Evolutionary conservation across 2,888 invertebrate species (phyloP).

Genomic region (Tipula helvola): DNA sequence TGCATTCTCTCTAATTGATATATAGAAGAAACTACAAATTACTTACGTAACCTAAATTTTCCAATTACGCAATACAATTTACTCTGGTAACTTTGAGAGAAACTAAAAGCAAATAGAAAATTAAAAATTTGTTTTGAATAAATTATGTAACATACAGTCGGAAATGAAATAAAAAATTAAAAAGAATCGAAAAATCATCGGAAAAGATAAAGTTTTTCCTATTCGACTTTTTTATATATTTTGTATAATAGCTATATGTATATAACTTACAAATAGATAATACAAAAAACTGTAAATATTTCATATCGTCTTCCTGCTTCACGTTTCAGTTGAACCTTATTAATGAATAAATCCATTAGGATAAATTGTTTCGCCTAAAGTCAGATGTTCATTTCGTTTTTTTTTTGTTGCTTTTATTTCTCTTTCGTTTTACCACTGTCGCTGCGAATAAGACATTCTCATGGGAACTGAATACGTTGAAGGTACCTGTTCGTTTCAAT

Average conservation of each 20-base stretch:
- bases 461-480: background rate
- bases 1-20: background rate
- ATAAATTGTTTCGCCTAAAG: background rate
- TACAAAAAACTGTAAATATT: background rate
- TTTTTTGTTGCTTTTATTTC: background rate
- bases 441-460: background rate
- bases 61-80: background rate
- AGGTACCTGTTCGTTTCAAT: background rate
- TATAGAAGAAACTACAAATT: background rate
- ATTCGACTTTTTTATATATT: background rate
- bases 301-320: background rate
- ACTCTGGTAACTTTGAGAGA: background rate
- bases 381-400: background rate
- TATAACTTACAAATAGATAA: background rate
- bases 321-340: background rate
- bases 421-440: background rate
- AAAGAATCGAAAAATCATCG: background rate
- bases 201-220: background rate
- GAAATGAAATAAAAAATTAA: background rate
- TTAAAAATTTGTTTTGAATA: background rate
- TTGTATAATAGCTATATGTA: background rate
- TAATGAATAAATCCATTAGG: background rate
- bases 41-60: background rate
- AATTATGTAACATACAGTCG: background rate
- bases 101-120: background rate